Evolutionary conservation across 2,113 vertebrate species (phyloP), one percentile per base, ranked within the genome.

Genomic region (Struthio camelus): DNA sequence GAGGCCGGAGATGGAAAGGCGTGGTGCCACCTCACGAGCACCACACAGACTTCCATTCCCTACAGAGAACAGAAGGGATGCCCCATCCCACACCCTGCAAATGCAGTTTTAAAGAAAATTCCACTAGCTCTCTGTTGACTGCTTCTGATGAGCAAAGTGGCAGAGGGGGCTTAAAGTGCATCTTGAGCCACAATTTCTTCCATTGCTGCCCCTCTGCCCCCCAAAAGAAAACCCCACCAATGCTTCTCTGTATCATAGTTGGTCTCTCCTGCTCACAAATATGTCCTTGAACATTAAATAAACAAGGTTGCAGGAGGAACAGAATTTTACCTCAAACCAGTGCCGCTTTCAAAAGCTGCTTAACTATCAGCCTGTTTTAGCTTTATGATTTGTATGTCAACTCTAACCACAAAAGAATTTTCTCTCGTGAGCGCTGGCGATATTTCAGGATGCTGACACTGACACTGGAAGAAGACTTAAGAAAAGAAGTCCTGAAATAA

Each of bases 341-440:
- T 53, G 32, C n/a, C 78, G 22, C 16, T 88, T 92, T 97, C 72
- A 89, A 91, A 48, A 91, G 82, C 59, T 86, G 69, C 46, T 83
- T 70, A 90, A 64, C 59, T 87, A 88, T 59, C 27, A 59, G n/a
- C 76, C 46, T 83, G 73, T 50, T 90, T 85, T 85, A 87, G 65
- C 72, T 71, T 83, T 75, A 78, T 66, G 20, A 90, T 75, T 86
- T 80, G 36, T 32, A 86, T 84, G 50, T 66, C 53, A 93, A 25
- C 34, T 80, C 40, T 62, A 70, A 89, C 56, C 19, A 91, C 70
- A 66, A 70, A 64, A 81, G 10, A 91, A 56, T 89, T 79, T 82
- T 95, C 71, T 94, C 48, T 95, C 67, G 80, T 0, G 2, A 88
- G 70, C 20, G 46, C 27, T 66, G 44, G 11, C 53, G 18, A 73